Evolutionary conservation across 2,797 vertebrate species (phyloP).

Genomic region (Microhierax caerulescens): DNA sequence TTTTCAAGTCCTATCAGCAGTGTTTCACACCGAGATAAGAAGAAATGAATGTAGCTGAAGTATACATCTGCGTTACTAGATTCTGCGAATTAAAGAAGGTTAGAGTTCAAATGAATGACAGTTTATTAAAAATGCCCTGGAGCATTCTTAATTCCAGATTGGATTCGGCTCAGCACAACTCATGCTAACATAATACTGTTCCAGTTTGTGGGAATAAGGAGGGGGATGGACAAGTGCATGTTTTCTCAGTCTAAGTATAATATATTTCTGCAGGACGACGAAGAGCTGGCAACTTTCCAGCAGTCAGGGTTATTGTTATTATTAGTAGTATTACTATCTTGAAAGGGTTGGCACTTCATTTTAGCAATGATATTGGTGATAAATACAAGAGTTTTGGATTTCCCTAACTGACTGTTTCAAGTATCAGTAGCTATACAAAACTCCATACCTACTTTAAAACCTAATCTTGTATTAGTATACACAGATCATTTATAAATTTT

Average conservation of each 20-base stretch:
- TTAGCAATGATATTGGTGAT: background rate
- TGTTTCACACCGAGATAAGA: constrained; percentile 5
- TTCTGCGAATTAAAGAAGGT: constrained; percentile 46
- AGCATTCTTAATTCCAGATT: constrained; percentile 54
- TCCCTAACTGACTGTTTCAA: background rate
- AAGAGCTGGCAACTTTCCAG: constrained; percentile 17
- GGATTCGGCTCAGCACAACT: constrained; percentile 17
- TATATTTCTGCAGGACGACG: background rate
- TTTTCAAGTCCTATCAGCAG: constrained; percentile 15
- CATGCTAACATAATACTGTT: constrained; percentile 35
- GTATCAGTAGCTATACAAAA: background rate
- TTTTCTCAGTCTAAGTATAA: background rate
- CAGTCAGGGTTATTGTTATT: background rate
- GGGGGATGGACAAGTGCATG: background rate
- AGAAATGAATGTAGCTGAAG: constrained; percentile 44
- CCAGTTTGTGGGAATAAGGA: constrained; percentile 31
- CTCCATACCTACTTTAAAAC: background rate
- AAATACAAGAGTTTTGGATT: background rate
- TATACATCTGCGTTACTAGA: constrained; percentile 50
- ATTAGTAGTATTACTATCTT: background rate
- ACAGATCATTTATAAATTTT: background rate
- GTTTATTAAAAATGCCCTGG: constrained; percentile 54
- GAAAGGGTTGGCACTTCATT: background rate
- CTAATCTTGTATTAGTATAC: background rate
- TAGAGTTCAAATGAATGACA: constrained; percentile 67